Conservation (phyloP, 2,113 vertebrate genomes). For the Dipodomys merriami region DNA sequence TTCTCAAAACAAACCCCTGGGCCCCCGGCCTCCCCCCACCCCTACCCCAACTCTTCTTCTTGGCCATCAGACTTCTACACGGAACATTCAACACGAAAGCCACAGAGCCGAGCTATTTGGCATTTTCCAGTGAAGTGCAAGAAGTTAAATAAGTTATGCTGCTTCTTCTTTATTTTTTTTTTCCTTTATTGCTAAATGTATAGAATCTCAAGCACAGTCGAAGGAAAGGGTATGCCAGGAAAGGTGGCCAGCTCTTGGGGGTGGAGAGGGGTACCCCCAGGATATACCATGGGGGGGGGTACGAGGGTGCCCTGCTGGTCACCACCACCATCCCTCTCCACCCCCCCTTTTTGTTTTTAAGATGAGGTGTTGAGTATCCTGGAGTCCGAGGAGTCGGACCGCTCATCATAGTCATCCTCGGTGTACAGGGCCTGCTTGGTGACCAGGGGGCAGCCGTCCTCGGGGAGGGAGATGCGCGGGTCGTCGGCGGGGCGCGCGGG, state of each 20-base stretch:
- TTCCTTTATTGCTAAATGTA: conserved; percentile 62
- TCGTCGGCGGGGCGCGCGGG: conserved; percentile 90
- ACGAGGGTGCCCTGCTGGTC: no score
- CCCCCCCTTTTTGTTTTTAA: conserved; percentile 76
- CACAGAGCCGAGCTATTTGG: conserved; percentile 88
- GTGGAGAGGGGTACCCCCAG: neutral
- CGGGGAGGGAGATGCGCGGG: conserved; percentile 90
- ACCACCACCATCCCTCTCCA: no score
- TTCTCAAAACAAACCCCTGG: conserved; percentile 70
- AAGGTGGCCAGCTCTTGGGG: conserved; percentile 49
- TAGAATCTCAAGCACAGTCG: conserved; percentile 83
- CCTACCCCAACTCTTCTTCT: conserved; percentile 54
- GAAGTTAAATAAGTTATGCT: conserved; percentile 87
- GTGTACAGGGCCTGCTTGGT: conserved; percentile 94
- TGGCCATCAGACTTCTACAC: conserved; percentile 71
- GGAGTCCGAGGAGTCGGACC: conserved; percentile 96
- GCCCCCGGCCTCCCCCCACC: conserved; percentile 60
- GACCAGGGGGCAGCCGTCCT: conserved; percentile 91
- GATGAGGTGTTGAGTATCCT: conserved; percentile 94
- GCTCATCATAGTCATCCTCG: conserved; percentile 96
- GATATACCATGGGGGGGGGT: neutral
- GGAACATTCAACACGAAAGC: conserved; percentile 85
- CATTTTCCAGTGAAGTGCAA: conserved; percentile 90
- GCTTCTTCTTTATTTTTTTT: conserved; percentile 82
- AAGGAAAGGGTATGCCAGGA: conserved; percentile 66